Base-by-base conservation (phyloP, 2,113 vertebrate genomes). In the Ahaetulla prasina region DNA sequence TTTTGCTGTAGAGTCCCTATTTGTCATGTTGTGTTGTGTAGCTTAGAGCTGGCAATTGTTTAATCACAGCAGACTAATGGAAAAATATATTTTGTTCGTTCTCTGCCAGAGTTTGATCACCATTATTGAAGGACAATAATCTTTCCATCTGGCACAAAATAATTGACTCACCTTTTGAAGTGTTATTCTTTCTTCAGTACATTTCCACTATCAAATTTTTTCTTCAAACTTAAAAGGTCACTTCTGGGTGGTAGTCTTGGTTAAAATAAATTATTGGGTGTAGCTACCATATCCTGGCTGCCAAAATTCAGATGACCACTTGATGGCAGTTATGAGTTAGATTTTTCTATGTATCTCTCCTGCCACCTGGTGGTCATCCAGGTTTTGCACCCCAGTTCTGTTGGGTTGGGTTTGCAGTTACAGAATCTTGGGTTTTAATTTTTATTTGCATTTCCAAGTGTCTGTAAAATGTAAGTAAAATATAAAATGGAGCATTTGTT, bases 141-240 rank as follows among this genome's bases (percentile, higher is more conserved):
- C 74, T 74, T 89, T 86, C 92, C 91, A 92, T 91, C 63, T 89
- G 90, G 16, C 18, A 43, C 35, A 85, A 63, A 93, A 53, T 22
- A 39, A 57, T 63, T 43, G 43, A 92, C 63, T 85, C 90, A 89
- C 23, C 86, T 93, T 63, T 91, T 52, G 55, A 43, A 92, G n/a
- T 86, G 16, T 53, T 60, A 90, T 30, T 43, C 74, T 80, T 80
- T 80, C 35, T 43, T 80, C 74, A 43, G 18, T 80, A 22, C 35
- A 80, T 80, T 89, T 88, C 57, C 39, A 27, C 43, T 23, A 88
- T 54, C 88, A 45, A 45, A 45, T 25, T 68, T 1, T n/a, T 63
- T 25, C 22, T 91, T 80, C 50, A 88, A 30, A 47, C 45, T 80
- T 35, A 35, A 90, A 80, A 20, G 53, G 11, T 23, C 10, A 39